Base-by-base conservation (phyloP, 2,113 vertebrate species). In the Anthoscopus minutus region DNA sequence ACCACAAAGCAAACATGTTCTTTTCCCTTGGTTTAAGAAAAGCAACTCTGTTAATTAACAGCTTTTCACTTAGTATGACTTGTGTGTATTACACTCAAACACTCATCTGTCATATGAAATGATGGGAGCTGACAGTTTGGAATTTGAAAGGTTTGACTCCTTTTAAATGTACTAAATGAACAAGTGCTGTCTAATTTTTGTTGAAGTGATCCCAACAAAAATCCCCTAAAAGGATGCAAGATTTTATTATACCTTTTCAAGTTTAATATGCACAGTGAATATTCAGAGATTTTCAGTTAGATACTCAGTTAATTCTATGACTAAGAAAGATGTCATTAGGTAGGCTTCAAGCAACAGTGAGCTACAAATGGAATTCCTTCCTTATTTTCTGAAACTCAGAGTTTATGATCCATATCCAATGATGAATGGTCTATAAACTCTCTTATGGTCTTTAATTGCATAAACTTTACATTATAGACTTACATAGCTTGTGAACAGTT, bases 291-390 rank as follows among this genome's bases (percentile, higher is more conserved):
- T 97, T 97, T 97, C 95, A 96, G 90, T 92, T 97, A 97, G 96
- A 95, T 96, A 97, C 93, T 94, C 96, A 96, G 94, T 97, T 98
- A 97, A 97, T 97, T 98, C 97, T 96, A 50, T 92, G 96, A 97
- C 95, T 97, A 96, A 96, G 96, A 97, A 97, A 98, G 96, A 97
- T 97, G 97, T 96, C 96, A 98, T 98, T 98, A 97, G 97, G 97
- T 95, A 96, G 85, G 97, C 97, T 98, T 98, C 97, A 98, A 96
- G 97, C 97, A 97, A 98, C 96, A 97, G 92, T 94, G 96, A 97
- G 70, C 95, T 96, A 96, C 97, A 97, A 98, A 98, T 98, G 92
- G 92, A 97, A 97, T 98, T 97, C 92, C 92, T 96, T 97, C 90
- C 96, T 97, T 96, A 96, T 97, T 97, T 98, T 97, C 96, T 96